Conservation (phyloP, 2,797 vertebrate species). For the Lacerta viridis region DNA sequence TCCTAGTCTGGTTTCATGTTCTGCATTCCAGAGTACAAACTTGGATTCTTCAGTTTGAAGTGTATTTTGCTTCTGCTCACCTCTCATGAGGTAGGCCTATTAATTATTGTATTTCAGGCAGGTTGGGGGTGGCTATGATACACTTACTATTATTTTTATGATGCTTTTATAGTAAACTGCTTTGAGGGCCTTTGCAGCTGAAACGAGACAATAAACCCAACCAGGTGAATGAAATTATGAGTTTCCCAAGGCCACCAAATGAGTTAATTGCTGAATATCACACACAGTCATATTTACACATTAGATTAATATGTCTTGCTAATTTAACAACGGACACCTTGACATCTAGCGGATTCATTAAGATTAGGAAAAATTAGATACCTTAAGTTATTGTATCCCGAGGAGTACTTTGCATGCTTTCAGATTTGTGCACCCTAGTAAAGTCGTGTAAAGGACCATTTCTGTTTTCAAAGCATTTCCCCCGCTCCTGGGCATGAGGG, state of each 20-base stretch:
- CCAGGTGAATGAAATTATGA: not conserved
- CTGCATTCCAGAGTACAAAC: not conserved
- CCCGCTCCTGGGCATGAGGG: not conserved
- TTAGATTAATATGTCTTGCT: conserved; percentile 51
- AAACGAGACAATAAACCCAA: not conserved
- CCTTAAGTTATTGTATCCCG: conserved; percentile 28
- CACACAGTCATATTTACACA: not conserved
- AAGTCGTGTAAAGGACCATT: not conserved
- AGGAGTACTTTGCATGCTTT: conserved; percentile 27
- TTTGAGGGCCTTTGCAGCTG: not conserved
- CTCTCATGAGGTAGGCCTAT: not conserved
- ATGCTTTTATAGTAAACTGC: not conserved
- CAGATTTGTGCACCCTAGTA: not conserved
- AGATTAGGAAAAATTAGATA: conserved; percentile 36
- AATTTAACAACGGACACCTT: conserved; percentile 47
- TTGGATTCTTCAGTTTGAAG: not conserved
- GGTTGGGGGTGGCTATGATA: no score
- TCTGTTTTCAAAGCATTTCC: conserved; percentile 20
- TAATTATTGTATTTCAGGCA: not conserved
- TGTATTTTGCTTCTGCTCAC: not conserved
- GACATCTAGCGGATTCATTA: conserved; percentile 37
- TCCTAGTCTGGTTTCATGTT: no score
- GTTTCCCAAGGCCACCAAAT: not conserved
- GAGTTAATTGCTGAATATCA: not conserved
- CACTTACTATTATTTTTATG: not conserved